Evolutionary conservation across 2,113 vertebrate genomes (phyloP).

Genomic region (Pogonocichla stellata): DNA sequence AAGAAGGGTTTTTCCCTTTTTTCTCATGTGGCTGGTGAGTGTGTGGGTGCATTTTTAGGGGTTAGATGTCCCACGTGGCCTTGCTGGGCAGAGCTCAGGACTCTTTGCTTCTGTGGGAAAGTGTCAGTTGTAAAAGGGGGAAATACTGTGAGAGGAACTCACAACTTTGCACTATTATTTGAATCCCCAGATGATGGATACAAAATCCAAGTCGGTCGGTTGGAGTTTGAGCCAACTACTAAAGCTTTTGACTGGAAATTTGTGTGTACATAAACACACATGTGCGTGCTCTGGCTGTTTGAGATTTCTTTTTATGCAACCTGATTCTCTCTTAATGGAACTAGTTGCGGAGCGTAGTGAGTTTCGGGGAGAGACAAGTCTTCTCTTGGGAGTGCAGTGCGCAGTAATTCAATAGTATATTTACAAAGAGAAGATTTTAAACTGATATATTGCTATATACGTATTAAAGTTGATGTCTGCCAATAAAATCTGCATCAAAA

Average conservation of each 20-base stretch:
- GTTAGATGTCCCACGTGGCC: not conserved
- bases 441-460: not conserved
- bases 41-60: not conserved
- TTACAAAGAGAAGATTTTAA: not conserved
- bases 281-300: accelerated
- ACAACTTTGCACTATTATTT: not conserved
- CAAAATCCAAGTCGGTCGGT: not conserved
- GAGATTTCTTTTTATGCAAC: not conserved
- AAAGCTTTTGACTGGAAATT: not conserved
- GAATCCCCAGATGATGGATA: not conserved
- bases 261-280: accelerated
- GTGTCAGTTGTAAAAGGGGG: not conserved
- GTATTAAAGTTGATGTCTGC: not conserved
- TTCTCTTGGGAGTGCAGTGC: not conserved
- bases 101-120: not conserved
- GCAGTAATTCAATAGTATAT: not conserved
- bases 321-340: not conserved
- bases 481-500: not conserved
- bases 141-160: not conserved
- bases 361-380: not conserved
- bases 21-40: not conserved
- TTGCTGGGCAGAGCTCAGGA: not conserved
- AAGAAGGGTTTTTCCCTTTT: not conserved
- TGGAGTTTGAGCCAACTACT: not conserved
- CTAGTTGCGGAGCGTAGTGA: not conserved